Base-by-base conservation (phyloP, 1,140 invertebrate genomes). In the Mizuhopecten yessoensis region DNA sequence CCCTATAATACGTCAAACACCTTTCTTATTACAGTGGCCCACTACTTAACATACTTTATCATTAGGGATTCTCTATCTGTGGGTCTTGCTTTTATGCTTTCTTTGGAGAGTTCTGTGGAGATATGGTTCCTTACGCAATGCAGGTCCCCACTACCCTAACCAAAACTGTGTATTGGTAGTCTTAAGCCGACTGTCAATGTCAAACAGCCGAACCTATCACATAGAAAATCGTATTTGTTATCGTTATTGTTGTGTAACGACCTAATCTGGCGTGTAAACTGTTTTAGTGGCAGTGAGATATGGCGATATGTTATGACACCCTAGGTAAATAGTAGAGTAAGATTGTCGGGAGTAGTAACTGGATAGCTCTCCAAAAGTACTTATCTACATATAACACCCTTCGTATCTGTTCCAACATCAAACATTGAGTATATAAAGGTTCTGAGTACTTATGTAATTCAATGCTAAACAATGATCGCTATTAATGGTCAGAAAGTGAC, bases 391-490 rank as follows among this genome's bases (percentile, higher is more conserved):
- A n/a, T 75, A 75, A 75, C n/a, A 75, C 57, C n/a, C 17, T 29
- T n/a, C 17, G n/a, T 75, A 75, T 75, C 57, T 75, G 57, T 75
- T 17, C 42, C 17, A 45, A 45, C 42, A 17, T 17, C 42, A 45
- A 45, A 45, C 17, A 45, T 45, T 45, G 17, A 45, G 42, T 45
- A 75, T 29, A 75, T 29, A 17, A 9, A 75, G 13, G 5, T 5
- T 39, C 57, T 75, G n/a, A 75, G 57, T 75, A 75, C 57, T 75
- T 75, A n/a, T 75, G 57, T n/a, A 75, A 75, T 29, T 75, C 57
- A 75, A n/a, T 75, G 57, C 2, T 75, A 29, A 75, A 57, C n/a
- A 75, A 75, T 75, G 23, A 75, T 29, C 57, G 57, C 5, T n/a
- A n/a, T 29, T 75, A 75, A 75, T 29, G 57, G 5, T n/a, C 57